These are phyloP conservation scores for Aplocera efformata DNA, from an alignment of 2,888 invertebrate genomes.

Conservation along the genomic window DNA sequence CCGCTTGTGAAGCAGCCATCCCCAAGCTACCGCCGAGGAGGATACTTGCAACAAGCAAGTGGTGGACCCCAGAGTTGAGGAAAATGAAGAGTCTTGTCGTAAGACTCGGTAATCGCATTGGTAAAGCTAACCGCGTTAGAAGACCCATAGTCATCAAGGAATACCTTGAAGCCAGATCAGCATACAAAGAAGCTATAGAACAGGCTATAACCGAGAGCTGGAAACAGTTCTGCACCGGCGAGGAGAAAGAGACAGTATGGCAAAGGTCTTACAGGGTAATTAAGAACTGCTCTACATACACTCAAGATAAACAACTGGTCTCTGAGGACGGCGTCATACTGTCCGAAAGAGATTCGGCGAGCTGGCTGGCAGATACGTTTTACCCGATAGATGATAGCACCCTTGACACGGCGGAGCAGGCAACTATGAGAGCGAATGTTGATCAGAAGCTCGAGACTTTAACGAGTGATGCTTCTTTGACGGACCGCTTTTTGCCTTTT, in stretches of 20 bases:
- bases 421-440: too few relatives aligned
- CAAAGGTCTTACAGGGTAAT: not conserved
- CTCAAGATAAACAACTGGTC: not conserved
- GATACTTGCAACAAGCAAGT: not conserved
- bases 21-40: not conserved
- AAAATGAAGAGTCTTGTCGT: not conserved
- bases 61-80: not conserved
- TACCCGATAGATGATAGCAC: too few relatives aligned
- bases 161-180: not conserved
- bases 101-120: not conserved
- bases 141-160: not conserved
- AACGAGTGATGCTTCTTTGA: too few relatives aligned
- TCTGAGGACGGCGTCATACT: not conserved
- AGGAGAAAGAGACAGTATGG: not conserved
- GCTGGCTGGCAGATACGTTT: not conserved
- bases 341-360: not conserved
- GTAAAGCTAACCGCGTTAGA: not conserved
- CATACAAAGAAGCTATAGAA: not conserved
- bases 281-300: not conserved
- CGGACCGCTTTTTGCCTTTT: too few relatives aligned
- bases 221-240: conserved; percentile 1
- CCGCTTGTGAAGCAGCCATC: not conserved
- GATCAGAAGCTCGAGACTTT: too few relatives aligned
- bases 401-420: too few relatives aligned
- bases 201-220: not conserved